Percentiles rank a stretch among this genome's conserved stretches.
Evolutionary conservation across 2,797 vertebrate species (phyloP).

Genomic region (Acrossocheilus fasciatus): DNA sequence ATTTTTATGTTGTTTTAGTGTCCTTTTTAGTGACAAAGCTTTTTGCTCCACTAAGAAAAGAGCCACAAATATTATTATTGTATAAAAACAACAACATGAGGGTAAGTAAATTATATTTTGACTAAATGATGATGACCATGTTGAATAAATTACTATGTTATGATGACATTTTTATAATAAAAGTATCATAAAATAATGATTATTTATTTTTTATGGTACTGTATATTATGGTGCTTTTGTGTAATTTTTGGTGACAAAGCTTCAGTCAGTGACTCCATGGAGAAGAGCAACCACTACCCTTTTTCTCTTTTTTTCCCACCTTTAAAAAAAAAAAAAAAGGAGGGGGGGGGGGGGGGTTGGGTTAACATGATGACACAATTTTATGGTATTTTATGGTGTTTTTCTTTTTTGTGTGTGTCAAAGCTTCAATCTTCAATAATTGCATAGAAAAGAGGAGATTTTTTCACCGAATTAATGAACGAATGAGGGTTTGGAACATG

Average conservation of each 20-base stretch:
- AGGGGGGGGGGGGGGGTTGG: no score
- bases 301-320: no score
- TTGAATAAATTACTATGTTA: no score
- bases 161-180: no score
- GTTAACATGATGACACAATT: no score
- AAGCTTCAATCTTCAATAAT: background rate
- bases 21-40: background rate
- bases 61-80: no score
- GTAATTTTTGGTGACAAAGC: background rate
- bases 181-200: no score
- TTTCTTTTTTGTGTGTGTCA: background rate
- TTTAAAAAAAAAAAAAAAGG: no score
- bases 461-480: background rate
- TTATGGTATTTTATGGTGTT: background rate
- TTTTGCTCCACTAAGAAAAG: background rate
- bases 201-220: background rate
- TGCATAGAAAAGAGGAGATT: no score
- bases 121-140: no score
- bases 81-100: no score
- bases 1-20: background rate
- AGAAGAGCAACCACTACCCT: background rate
- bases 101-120: no score
- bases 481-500: background rate
- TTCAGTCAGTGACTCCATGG: background rate
- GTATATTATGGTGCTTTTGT: background rate